Evolutionary conservation across 1,140 invertebrate species (phyloP), one percentile per base, ranked within the genome.

Genomic region (Drusus annulatus): DNA sequence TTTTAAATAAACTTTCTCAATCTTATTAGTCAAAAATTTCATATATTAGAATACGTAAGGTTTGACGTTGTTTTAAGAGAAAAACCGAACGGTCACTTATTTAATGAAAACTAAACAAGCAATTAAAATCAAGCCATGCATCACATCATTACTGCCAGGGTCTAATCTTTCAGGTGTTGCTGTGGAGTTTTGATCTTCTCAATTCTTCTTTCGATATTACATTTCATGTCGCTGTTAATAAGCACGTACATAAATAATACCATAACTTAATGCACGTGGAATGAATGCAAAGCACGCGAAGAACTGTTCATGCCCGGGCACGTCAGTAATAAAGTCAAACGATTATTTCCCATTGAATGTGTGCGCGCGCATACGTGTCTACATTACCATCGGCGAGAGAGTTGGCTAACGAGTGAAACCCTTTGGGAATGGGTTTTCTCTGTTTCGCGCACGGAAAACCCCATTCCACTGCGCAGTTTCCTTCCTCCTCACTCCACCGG

Each of bases 281-380:
- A 68, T 68, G 25, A 31, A 68, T 63, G 62, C 28, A 36, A 68
- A 31, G 28, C 63, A 68, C 63, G 63, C 63, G 17, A 68, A 68
- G 36, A 71, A 50, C 17, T 58, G 36, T 36, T 75, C 58, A 75
- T 75, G 71, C 71, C 15, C 25, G 15, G 6, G 28, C 71, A 75
- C 69, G 54, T 79, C 62, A 68, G 25, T 80, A 80, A 80, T 80
- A 80, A 80, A 80, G 79, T 76, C 62, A 56, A 74, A 19, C 74
- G 60, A 76, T 76, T 69, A 80, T 69, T 80, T 76, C 71, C 69
- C 69, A 75, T 56, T 63, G 69, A 76, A 60, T 76, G 78, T 80
- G 74, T 80, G 79, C 79, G 79, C 78, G 78, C 79, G 79, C 79
- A 80, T 80, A 76, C 79, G 74, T 79, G 56, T 56, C 69, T 79